Evolutionary conservation across 2,888 invertebrate species (phyloP), one percentile per base, ranked within the genome.

Genomic region (Eucera pruinosa): DNA sequence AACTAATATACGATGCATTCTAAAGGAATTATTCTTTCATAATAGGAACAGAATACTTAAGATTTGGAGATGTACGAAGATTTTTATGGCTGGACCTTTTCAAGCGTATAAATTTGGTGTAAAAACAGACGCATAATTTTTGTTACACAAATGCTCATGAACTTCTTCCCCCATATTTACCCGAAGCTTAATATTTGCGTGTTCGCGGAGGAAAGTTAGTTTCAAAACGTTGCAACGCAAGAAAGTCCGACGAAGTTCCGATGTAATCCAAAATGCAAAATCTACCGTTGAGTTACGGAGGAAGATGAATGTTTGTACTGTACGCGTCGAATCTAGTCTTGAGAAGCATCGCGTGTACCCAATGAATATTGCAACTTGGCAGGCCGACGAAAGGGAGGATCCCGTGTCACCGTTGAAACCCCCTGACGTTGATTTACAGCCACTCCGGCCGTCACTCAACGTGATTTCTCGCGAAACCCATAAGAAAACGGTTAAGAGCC

Each of bases 351-450:
- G 27, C 27, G 27, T 27, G 45, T 45, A 47, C 39, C 55, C 62
- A 54, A 54, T 47, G 60, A 70, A 70, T 50, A 69, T 36, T 20
- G 43, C 13, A 61, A 52, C 11, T 9, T 41, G 33, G 39, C 30
- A 52, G 30, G 55, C 47, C 33, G 57, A 50, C 67, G 66, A 72
- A 65, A 36, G 30, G 55, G 60, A 67, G 58, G 45, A 65, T 45
- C 60, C 30, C n/a, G n/a, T 50, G 50, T 74, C 61, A 52, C 45
- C 43, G 25, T 20, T 30, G 69, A 68, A 68, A 43, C 13, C 25
- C 9, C 11, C 25, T 18, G 67, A 68, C 78, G 60, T 61, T 81
- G 67, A 81, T 81, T 81, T 78, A 75, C 61, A 47, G 39, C 64
- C 27, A 30, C 58, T 25, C 47, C 23, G 30, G 15, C 33, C 47